Evolutionary conservation across 2,113 vertebrate genomes (phyloP), one percentile per base, ranked within the genome.

Genomic region (human): DNA sequence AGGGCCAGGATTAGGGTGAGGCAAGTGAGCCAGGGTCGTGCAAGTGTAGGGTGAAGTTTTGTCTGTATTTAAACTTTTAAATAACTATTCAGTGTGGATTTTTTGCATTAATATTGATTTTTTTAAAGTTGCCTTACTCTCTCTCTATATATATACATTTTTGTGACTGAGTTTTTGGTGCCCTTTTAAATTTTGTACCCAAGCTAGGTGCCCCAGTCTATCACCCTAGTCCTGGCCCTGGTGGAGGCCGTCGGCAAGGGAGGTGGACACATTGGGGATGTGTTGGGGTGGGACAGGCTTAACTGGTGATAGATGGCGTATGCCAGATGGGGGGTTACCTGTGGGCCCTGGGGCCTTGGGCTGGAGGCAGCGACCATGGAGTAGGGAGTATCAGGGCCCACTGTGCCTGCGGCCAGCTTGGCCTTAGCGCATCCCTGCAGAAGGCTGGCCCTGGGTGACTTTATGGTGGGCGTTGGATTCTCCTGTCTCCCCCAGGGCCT

Each of bases 321-420:
- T 45, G 57, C 43, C 45, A 66, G n/a, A 14, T 10, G 2, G 11
- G 6, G 22, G 2, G 12, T 22, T 38, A n/a, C 81, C 12, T 8
- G 2, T 32, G 45, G 43, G 17, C 87, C 48, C 55, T 0, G 16
- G 25, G n/a, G 17, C 82, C 48, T 72, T 0, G 16, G 48, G 27
- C 52, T 32, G 16, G 16, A 70, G 68, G 7, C 40, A 35, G 73
- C 61, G 30, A 6, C n/a, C 0, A 0, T 7, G 55, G n/a, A 20
- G n/a, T 9, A 9, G 22, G 38, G 32, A 3, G 2, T 2, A 5
- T 23, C 48, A 1, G n/a, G 55, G 32, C 14, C 8, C 16, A 1
- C 35, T 4, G 5, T 18, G 32, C 14, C 61, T 30, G 55, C 0
- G 1, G 18, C 45, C 59, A 3, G 2, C 16, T n/a, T 89, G 78